Evolutionary conservation across 1,140 invertebrate species (phyloP), one percentile per base, ranked within the genome.

Genomic region (Batillaria attramentaria): DNA sequence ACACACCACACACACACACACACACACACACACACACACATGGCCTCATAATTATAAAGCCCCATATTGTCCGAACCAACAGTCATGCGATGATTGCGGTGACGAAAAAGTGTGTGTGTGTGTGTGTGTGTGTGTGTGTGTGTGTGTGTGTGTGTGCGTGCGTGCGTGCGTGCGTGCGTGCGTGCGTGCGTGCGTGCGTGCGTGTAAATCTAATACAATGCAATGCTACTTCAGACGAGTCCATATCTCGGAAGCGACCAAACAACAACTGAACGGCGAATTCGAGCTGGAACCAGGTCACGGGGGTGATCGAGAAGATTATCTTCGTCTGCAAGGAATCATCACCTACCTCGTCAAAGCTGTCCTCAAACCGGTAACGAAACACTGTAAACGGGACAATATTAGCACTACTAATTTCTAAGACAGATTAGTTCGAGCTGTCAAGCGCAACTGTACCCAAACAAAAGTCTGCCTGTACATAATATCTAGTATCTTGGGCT

Each of bases 311-410:
- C 96, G 83, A 93, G 96, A 86, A 0, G 97, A 97, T 86, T 94
- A 95, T 81, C 92, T 99, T 43, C 92, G 95, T 62, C 94, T 96
- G 84, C 95, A 97, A 31, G 95, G 95, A 60, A 93, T 98, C 81
- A 95, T 96, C 90, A 98, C 97, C 0, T 98, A 95, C 91, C 97
- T 98, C 88, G 98, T 98, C 75, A 95, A 95, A 2, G 94, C 94
- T 86, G 95, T 96, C 43, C 90, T 97, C 20, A 96, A 96, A 91
- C 96, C 95, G 82, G 83, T 84, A 43, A 69, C n/a, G n/a, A n/a
- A n/a, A n/a, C n/a, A n/a, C n/a, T n/a, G n/a, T n/a, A n/a, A n/a
- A n/a, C n/a, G n/a, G n/a, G n/a, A n/a, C n/a, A n/a, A n/a, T n/a
- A n/a, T n/a, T n/a, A n/a, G n/a, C n/a, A n/a, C n/a, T n/a, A n/a